phyloP scores from a whole-genome alignment of 2,888 invertebrate species.

The Plagiodera versicolora region DNA sequence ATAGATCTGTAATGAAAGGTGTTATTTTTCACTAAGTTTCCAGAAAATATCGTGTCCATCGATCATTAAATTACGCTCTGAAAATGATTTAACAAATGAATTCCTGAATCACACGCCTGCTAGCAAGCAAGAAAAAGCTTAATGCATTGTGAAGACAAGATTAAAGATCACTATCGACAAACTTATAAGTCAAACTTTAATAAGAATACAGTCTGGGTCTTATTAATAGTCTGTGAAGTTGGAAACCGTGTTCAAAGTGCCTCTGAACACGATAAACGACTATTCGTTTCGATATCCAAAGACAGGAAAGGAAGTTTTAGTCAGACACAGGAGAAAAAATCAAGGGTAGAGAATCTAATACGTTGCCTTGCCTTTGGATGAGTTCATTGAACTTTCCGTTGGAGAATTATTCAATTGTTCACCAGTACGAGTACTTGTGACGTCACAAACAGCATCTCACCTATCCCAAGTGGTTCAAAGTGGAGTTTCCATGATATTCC shows the following conservation, averaged over 20 bases:
- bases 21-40: background rate
- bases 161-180: conserved; percentile 55
- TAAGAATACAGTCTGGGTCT: conserved; percentile 53
- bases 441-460: too few relatives aligned
- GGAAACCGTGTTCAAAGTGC: conserved; percentile 48
- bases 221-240: conserved; percentile 49
- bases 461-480: too few relatives aligned
- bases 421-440: too few relatives aligned
- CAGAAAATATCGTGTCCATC: conserved; percentile 8
- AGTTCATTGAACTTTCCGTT: background rate
- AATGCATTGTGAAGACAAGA: conserved; percentile 53
- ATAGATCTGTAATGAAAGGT: too few relatives aligned
- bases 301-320: conserved; percentile 18
- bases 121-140: conserved; percentile 43
- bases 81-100: conserved; percentile 52
- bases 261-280: conserved; percentile 48
- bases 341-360: too few relatives aligned
- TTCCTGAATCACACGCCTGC: conserved; percentile 50
- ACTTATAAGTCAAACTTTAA: conserved; percentile 55
- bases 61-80: conserved; percentile 29
- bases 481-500: too few relatives aligned
- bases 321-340: conserved; percentile 16
- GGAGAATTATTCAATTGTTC: too few relatives aligned
- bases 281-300: conserved; percentile 41
- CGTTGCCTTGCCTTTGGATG: background rate